Evolutionary conservation across 2,113 vertebrate species (phyloP).

Genomic region (Mirounga angustirostris): DNA sequence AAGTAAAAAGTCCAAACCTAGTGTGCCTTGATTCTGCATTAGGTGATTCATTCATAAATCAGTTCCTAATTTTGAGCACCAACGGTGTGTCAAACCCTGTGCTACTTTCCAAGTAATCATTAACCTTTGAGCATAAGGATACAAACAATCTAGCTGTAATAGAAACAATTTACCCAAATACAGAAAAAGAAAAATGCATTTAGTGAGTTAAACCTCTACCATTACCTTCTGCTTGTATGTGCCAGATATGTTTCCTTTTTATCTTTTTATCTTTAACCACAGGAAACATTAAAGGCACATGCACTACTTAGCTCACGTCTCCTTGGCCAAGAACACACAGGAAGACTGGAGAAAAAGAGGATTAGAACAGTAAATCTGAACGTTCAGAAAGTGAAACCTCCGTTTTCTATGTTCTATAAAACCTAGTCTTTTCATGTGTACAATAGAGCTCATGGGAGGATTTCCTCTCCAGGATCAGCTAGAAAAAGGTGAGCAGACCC

Average conservation of each 20-base stretch:
- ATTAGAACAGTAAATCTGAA: neutral
- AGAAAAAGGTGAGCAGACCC: neutral
- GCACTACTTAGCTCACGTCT: neutral
- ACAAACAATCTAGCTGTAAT: neutral
- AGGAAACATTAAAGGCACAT: neutral
- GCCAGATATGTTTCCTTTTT: neutral
- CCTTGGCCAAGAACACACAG: neutral
- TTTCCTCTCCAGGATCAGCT: neutral
- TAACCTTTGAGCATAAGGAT: neutral
- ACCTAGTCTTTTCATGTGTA: neutral
- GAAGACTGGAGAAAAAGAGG: neutral
- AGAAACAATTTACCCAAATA: neutral
- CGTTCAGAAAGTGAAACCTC: neutral
- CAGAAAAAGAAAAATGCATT: neutral
- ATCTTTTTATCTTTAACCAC: neutral
- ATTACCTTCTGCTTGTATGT: neutral
- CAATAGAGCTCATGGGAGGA: neutral
- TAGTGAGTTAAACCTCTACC: neutral
- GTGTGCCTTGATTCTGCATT: neutral
- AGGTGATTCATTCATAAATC: neutral
- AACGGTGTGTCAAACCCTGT: neutral
- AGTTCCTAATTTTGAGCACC: neutral
- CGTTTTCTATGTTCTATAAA: neutral
- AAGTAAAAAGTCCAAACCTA: neutral
- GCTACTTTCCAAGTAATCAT: neutral